Evolutionary conservation across 1,140 invertebrate genomes (phyloP).

Genomic region (Euglossa dilemma): DNA sequence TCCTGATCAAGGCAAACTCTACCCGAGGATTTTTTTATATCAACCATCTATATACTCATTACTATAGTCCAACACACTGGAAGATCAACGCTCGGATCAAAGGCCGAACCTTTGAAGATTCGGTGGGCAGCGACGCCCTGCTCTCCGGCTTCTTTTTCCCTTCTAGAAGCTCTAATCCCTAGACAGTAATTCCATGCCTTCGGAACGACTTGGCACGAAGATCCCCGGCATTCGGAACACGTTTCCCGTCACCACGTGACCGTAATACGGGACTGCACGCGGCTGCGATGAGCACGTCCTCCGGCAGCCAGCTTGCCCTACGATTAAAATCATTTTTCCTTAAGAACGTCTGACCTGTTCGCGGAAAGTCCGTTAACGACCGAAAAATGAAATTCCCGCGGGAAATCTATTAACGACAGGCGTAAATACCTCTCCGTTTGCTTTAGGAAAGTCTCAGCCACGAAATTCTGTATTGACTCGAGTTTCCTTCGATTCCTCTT

Average conservation of each 20-base stretch:
- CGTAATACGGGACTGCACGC: constrained; percentile 35
- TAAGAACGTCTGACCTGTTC: constrained; percentile 5
- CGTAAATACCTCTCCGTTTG: background rate
- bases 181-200: constrained; percentile 17
- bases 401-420: too few species aligned
- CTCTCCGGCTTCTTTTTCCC: background rate
- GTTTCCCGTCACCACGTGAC: constrained; percentile 54
- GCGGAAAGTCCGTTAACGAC: constrained; percentile 15
- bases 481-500: too few species aligned
- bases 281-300: background rate
- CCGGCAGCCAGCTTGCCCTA: too few species aligned
- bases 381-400: constrained; percentile 34
- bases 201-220: constrained; percentile 17
- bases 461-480: too few species aligned
- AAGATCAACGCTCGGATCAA: background rate
- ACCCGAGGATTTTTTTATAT: too few species aligned
- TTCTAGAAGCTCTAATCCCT: constrained; percentile 15
- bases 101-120: background rate
- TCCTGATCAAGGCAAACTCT: too few species aligned
- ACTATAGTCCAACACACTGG: too few species aligned
- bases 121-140: background rate
- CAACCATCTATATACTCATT: too few species aligned
- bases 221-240: constrained; percentile 46
- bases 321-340: constrained; percentile 61
- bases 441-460: background rate